Evolutionary conservation across 2,797 vertebrate genomes (phyloP).

Genomic region (Anabas testudineus): DNA sequence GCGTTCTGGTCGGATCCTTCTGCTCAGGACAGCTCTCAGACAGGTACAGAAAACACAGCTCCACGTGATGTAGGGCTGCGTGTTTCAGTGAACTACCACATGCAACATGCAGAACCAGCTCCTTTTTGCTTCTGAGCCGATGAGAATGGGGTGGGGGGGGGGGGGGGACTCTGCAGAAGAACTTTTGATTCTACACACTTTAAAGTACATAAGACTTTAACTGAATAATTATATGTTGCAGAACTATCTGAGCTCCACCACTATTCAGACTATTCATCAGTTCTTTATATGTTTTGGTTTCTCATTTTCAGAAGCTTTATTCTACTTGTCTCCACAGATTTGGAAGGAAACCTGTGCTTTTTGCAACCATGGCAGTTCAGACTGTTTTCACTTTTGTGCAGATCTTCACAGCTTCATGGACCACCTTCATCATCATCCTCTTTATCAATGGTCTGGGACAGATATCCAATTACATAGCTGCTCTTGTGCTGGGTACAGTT

Average conservation of each 20-base stretch:
- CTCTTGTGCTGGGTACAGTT: slow-evolving; percentile 87
- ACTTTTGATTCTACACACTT: too few species aligned
- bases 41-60: slow-evolving; percentile 77
- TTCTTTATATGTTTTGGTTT: too few species aligned
- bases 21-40: slow-evolving; percentile 89
- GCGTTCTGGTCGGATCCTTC: slow-evolving; percentile 88
- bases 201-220: too few species aligned
- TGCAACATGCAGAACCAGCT: too few species aligned
- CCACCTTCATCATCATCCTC: slow-evolving; percentile 84
- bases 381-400: slow-evolving; percentile 85
- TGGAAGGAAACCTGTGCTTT: slow-evolving; percentile 90
- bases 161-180: too few species aligned
- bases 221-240: too few species aligned
- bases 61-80: too few species aligned
- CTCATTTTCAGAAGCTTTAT: not conserved
- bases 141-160: too few species aligned
- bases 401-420: slow-evolving; percentile 87
- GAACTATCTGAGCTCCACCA: too few species aligned
- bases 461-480: slow-evolving; percentile 90
- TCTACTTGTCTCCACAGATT: slow-evolving; percentile 73
- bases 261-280: too few species aligned
- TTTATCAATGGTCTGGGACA: slow-evolving; percentile 88
- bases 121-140: too few species aligned
- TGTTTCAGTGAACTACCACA: too few species aligned
- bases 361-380: slow-evolving; percentile 87